Percentiles rank a stretch among this genome's conserved stretches.
These are phyloP conservation scores for Calyptomena viridis DNA, from an alignment of 2,113 vertebrate genomes.

Conservation along the genomic window DNA sequence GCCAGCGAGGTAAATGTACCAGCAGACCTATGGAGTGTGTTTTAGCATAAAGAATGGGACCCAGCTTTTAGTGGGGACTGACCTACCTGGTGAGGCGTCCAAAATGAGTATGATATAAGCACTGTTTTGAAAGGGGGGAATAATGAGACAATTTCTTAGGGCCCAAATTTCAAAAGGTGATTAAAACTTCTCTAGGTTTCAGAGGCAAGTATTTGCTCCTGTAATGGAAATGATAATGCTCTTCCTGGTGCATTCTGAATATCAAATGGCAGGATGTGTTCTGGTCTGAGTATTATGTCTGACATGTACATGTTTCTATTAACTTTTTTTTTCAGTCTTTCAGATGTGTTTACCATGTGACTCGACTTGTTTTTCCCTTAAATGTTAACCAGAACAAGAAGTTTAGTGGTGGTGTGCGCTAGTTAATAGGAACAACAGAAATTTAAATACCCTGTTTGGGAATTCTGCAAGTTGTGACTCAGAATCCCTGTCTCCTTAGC, in stretches of 20 bases:
- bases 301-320: background rate
- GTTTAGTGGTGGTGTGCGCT: background rate
- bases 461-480: background rate
- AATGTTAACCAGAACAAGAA: background rate
- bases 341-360: background rate
- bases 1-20: background rate
- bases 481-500: background rate
- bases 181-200: background rate
- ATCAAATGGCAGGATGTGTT: background rate
- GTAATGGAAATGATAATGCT: background rate
- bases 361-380: background rate
- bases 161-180: background rate
- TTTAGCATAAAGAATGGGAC: background rate
- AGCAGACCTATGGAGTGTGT: background rate
- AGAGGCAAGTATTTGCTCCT: background rate
- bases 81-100: background rate
- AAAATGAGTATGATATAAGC: background rate
- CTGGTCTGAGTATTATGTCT: background rate
- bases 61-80: background rate
- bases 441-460: background rate
- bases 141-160: background rate
- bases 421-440: background rate
- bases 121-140: background rate
- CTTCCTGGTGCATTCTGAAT: background rate
- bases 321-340: background rate